phyloP scores from a whole-genome alignment of 1,140 invertebrate species.

The Ceratina calcarata region DNA sequence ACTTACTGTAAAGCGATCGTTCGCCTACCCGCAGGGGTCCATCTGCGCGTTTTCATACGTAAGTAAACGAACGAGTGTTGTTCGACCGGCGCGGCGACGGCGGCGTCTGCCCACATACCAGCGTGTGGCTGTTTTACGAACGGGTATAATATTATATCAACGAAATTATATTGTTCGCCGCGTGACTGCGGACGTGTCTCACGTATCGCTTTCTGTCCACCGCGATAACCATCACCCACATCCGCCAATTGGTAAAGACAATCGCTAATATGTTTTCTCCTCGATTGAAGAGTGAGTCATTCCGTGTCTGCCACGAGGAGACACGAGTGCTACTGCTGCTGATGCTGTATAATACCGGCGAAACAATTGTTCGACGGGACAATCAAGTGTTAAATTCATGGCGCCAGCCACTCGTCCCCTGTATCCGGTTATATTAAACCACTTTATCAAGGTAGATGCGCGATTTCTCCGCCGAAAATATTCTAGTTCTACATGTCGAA shows the following conservation, averaged over 20 bases:
- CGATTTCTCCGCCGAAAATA: conserved; percentile 7
- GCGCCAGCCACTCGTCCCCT: conserved; percentile 61
- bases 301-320: conserved; percentile 16
- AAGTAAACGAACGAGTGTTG: conserved; percentile 8
- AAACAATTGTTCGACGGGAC: conserved; percentile 69
- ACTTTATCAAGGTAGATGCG: conserved; percentile 56
- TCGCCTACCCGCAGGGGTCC: conserved; percentile 73
- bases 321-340: not conserved
- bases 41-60: conserved; percentile 64
- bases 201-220: conserved; percentile 46
- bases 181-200: conserved; percentile 8
- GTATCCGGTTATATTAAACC: conserved; percentile 58
- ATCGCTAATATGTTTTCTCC: conserved; percentile 75
- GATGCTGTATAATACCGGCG: conserved; percentile 58
- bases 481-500: no score
- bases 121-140: conserved; percentile 22
- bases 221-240: conserved; percentile 73
- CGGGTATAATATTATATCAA: conserved; percentile 17
- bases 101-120: conserved; percentile 27
- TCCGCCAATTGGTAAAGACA: conserved; percentile 76
- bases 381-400: conserved; percentile 69
- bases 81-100: not conserved
- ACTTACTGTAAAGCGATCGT: conserved; percentile 57
- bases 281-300: conserved; percentile 77
- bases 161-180: conserved; percentile 25